These are phyloP conservation scores for Chanos chanos DNA, from an alignment of 2,797 vertebrate genomes.

Conservation along the genomic window DNA sequence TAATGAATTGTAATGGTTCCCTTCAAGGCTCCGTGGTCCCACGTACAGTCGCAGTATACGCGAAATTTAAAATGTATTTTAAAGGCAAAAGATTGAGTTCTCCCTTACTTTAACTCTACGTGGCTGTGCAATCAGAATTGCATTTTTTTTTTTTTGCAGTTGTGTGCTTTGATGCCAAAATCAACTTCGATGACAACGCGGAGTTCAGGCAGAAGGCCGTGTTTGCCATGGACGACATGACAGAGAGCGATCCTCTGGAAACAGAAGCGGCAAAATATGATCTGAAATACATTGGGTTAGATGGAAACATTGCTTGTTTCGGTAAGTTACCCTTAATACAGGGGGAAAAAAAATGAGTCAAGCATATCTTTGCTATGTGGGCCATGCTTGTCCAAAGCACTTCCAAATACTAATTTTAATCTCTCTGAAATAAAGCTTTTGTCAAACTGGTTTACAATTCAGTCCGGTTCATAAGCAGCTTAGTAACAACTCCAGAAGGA, in stretches of 20 bases:
- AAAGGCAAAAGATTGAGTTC: conserved; percentile 7
- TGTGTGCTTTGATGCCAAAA: conserved; percentile 98
- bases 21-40: conserved; percentile 48
- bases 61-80: too few species aligned
- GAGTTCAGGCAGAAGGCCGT: conserved; percentile 96
- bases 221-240: conserved; percentile 94
- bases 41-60: too few species aligned
- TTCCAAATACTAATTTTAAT: too few species aligned
- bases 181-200: conserved; percentile 98
- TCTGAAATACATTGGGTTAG: conserved; percentile 96
- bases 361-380: too few species aligned
- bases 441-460: conserved; percentile 50
- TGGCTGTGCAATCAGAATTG: too few species aligned
- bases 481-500: conserved; percentile 65
- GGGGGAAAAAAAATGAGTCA: neutral
- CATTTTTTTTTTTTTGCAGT: conserved; percentile 64
- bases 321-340: conserved; percentile 68
- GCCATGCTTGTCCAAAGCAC: too few species aligned
- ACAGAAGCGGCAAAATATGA: conserved; percentile 91
- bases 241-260: conserved; percentile 91
- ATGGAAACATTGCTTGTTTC: conserved; percentile 98
- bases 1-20: conserved; percentile 49
- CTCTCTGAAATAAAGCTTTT: too few species aligned
- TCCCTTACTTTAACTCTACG: too few species aligned
- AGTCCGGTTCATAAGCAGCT: conserved; percentile 59